Evolutionary conservation across 2,113 vertebrate genomes (phyloP), one percentile per base, ranked within the genome.

Genomic region (Cranoglanis bouderius): DNA sequence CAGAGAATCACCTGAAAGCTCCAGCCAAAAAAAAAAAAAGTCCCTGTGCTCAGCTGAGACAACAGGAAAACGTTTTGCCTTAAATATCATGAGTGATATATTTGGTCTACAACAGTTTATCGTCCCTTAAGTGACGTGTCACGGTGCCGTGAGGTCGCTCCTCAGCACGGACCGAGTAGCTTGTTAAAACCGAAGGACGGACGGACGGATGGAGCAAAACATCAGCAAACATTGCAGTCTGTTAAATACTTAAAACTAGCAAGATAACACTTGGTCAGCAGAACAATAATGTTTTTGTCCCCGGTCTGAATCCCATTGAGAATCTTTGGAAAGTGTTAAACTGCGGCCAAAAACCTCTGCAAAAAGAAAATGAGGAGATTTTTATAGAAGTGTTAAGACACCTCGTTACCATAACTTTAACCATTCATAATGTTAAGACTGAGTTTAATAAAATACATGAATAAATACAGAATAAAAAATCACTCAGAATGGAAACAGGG

Each of bases 141-240:
- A 55, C 6, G 67, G 84, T 74, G 84, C 84, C 84, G 67, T 74
- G 65, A 85, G 84, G 65, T 74, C 67, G 67, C 84, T 85, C 84
- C 35, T 49, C 84, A 85, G 65, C 43, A 85, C 3, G 26, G 43
- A n/a, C 13, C 29, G 13, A n/a, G 63, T 49, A 72, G 84, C 84
- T 85, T 85, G 84, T 85, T 85, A 85, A 72, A 55, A 53, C 32
- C 12, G 46, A 14, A 70, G 67, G 84, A 70, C 38, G 18, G 63
- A 85, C 84, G 55, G 46, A 72, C 84, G 43, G 84, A 72, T 72
- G 65, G 65, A 70, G 65, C 46, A 70, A 85, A 85, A 85, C 65
- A 85, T 85, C 84, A 85, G 84, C 84, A 51, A 85, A 85, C 65
- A 49, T 38, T 67, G 83, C 83, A 85, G 32, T 65, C 59, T 84